Base-by-base conservation (phyloP, 1,140 invertebrate species). In the Drosophila burlai region DNA sequence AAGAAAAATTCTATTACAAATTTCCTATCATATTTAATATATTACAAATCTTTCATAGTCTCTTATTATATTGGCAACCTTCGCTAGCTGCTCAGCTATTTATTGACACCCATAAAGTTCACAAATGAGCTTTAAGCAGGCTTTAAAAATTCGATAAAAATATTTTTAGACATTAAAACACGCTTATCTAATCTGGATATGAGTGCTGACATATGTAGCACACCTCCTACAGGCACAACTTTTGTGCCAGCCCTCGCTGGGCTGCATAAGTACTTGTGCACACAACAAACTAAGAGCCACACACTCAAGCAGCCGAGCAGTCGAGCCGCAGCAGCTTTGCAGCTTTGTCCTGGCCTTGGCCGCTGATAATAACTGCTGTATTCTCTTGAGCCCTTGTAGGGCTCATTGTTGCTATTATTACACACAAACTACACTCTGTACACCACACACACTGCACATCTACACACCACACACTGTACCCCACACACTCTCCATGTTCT, bases 301-400 rank as follows among this genome's bases (percentile, higher is more conserved):
- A 42, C 54, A 71, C 13, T 71, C 10, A 21, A 45, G 38, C 72
- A n/a, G n/a, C n/a, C n/a, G n/a, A n/a, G n/a, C n/a, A n/a, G n/a
- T n/a, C n/a, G n/a, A n/a, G n/a, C n/a, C n/a, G n/a, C n/a, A 63
- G 80, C 80, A 75, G 75, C 55, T 76, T 54, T 66, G 52, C 59
- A 75, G 68, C 71, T 81, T 78, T 79, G 75, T 65, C 38, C 49
- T 29, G 76, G 50, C 83, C 80, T 89, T 87, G 84, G 62, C 68
- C 75, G 38, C 65, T 47, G 64, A 79, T 79, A 79, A 64, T 52
- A 54, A 65, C 58, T 65, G 36, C 54, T 40, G 54, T 38, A 52
- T 52, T 82, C 34, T 66, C 26, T 38, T 45, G 42, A 42, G 52
- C 43, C 31, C 52, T 57, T 54, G 24, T 24, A n/a, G 36, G 18